phyloP scores from a whole-genome alignment of 2,113 vertebrate species.

The Syrmaticus mikado region DNA sequence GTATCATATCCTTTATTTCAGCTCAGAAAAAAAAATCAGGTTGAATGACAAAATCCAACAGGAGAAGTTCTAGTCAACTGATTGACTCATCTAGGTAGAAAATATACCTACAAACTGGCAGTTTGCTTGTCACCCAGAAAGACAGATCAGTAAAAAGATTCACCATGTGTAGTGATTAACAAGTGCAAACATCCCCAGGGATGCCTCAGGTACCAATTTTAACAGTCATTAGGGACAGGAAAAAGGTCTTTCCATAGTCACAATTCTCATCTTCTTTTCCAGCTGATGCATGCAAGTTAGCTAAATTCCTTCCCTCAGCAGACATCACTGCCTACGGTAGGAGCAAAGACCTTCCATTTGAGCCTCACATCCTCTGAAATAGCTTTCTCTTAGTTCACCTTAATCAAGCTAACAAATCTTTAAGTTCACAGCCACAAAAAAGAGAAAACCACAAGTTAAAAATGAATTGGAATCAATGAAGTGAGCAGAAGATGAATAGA shows the following conservation, averaged over 20 bases:
- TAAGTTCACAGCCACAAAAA: background rate
- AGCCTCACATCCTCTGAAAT: background rate
- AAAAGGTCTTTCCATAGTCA: background rate
- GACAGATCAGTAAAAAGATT: background rate
- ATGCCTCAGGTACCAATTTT: background rate
- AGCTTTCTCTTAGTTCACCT: background rate
- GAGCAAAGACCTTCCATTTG: background rate
- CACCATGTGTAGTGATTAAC: background rate
- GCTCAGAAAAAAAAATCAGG: background rate
- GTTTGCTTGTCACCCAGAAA: background rate
- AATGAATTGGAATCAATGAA: background rate
- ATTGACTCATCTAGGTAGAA: conserved; percentile 2
- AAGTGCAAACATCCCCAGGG: background rate
- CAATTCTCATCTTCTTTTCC: background rate
- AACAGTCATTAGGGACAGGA: background rate
- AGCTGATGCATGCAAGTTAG: background rate
- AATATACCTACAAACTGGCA: background rate
- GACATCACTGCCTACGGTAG: background rate
- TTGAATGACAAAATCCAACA: background rate
- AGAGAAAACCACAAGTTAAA: background rate
- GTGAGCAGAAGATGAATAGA: background rate
- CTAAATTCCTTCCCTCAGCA: background rate
- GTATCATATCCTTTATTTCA: background rate
- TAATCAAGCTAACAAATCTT: background rate
- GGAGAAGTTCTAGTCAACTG: background rate